Evolutionary conservation across 2,113 vertebrate genomes (phyloP), one percentile per base, ranked within the genome.

Genomic region (Silurus asotus): DNA sequence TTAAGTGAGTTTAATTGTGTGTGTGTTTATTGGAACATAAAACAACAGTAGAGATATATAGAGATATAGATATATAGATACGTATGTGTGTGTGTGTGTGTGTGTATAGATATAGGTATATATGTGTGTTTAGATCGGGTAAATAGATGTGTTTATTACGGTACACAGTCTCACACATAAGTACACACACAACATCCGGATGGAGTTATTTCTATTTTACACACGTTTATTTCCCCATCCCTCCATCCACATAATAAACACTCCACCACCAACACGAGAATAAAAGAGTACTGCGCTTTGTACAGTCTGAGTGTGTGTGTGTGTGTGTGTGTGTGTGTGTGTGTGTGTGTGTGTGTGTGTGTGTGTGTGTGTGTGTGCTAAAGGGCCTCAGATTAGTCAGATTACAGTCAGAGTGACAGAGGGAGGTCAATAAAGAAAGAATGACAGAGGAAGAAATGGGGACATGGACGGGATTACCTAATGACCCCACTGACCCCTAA

Each of bases 11-110:
- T 83, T 83, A 70, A 62, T 83, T 61, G 55, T 82, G 62, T 82
- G 59, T 49, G 56, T 83, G 37, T 81, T 65, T 51, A 81, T 51
- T 65, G 51, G 65, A 83, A 83, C 81, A 83, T 70, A 70, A 83
- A 83, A 1, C 1, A 64, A 82, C 45, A n/a, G 61, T 82, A 59
- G 17, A 58, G 13, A 59, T 79, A 59, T 79, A 79, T 7, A 79
- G 28, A 59, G 58, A 59, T 81, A 81, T 45, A 61, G 45, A 81
- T 59, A 62, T 58, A 37, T 53, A 7, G n/a, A 53, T 51, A 14
- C n/a, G 6, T 76, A 25, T 51, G 25, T 81, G 15, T 49, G 15
- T 62, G 23, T 80, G 13, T 81, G 8, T 81, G 51, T 14, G 53
- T 65, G 65, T 64, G 19, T 49, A 65, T 65, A 79, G 28, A 79